phyloP scores from a whole-genome alignment of 2,797 vertebrate genomes.

The Nannoperca obscura region DNA sequence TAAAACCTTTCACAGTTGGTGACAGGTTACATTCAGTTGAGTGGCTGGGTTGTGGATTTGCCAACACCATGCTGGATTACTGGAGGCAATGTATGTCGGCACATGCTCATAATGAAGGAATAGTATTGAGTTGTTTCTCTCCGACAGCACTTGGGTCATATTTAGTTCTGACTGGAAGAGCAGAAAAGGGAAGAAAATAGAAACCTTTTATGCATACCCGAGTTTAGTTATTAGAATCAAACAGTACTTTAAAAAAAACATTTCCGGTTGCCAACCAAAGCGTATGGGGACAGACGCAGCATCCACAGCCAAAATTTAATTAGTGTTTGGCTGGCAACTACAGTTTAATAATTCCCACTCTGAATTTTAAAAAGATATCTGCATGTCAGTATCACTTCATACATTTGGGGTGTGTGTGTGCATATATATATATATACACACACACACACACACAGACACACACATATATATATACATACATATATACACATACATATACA shows the following conservation, averaged over 20 bases:
- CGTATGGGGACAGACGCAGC: background rate
- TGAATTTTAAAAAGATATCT: conserved; percentile 1
- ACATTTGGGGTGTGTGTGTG: no score
- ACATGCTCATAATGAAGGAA: conserved; percentile 11
- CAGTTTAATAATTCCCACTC: conserved; percentile 25
- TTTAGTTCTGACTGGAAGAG: background rate
- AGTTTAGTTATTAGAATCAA: conserved; percentile 15
- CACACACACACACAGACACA: no score
- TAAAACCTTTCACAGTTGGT: conserved; percentile 37
- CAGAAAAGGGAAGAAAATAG: conserved; percentile 1
- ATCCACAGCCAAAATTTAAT: conserved; percentile 50
- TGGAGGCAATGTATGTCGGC: background rate
- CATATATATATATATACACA: no score
- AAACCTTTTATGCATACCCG: background rate
- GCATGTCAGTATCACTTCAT: background rate
- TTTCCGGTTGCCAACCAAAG: conserved; percentile 33
- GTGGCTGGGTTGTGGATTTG: conserved; percentile 23
- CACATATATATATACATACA: no score
- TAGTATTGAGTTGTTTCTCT: background rate
- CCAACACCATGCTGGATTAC: conserved; percentile 25
- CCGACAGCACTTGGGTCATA: background rate
- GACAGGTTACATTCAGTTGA: conserved; percentile 34
- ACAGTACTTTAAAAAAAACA: conserved; percentile 46
- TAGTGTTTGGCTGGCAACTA: conserved; percentile 38
- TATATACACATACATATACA: no score